phyloP scores from a whole-genome alignment of 1,140 invertebrate species.

The Brachionus rubens region DNA sequence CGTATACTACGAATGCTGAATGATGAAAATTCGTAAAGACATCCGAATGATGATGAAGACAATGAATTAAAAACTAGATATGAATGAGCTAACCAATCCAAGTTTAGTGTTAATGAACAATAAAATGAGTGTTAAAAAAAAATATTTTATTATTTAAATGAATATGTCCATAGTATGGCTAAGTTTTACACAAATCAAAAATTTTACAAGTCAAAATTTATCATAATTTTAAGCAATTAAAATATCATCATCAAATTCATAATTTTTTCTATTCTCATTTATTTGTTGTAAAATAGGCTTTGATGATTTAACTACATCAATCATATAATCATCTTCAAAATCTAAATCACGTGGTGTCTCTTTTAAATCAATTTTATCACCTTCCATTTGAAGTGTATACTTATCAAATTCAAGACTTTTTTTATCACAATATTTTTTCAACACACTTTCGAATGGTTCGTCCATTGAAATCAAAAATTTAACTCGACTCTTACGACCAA shows the following conservation, averaged over 20 bases:
- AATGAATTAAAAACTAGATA: too few relatives aligned
- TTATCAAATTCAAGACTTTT: constrained; percentile 1
- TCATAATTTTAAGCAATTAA: constrained; percentile 10
- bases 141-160: too few relatives aligned
- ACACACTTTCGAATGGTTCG: constrained; percentile 6
- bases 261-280: constrained; percentile 29
- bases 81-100: too few relatives aligned
- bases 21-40: too few relatives aligned
- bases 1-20: too few relatives aligned
- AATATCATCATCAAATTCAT: constrained; percentile 43
- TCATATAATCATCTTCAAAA: constrained; percentile 10
- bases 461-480: constrained; percentile 40
- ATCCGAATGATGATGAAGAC: too few relatives aligned
- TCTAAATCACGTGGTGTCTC: constrained; percentile 42
- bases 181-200: too few relatives aligned
- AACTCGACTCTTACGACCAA: constrained; percentile 29
- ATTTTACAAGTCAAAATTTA: too few relatives aligned
- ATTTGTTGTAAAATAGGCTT: constrained; percentile 24
- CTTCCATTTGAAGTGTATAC: constrained; percentile 1
- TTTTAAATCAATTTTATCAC: constrained; percentile 10
- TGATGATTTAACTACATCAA: neutral
- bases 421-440: constrained; percentile 40
- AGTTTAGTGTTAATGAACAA: too few relatives aligned
- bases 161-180: too few relatives aligned
- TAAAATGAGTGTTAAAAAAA: too few relatives aligned